Evolutionary conservation across 2,797 vertebrate species (phyloP), one percentile per base, ranked within the genome.

Genomic region (Danio jaintianensis): DNA sequence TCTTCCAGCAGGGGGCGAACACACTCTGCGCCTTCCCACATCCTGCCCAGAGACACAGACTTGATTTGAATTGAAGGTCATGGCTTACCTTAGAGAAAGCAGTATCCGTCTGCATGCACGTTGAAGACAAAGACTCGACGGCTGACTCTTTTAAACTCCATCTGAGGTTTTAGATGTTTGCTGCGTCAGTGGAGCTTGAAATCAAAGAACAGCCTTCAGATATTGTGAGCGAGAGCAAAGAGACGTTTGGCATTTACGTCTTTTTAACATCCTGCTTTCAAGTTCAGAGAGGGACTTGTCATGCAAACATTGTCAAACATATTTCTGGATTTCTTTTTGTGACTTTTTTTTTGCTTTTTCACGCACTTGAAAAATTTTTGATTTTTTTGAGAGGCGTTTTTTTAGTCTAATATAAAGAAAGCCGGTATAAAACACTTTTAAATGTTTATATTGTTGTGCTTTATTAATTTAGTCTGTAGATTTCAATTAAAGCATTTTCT

Each of bases 11-110:
- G 86, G 63, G 79, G 82, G 82, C 3, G 45, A 78, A 71, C 36
- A 74, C 38, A 75, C 47, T 70, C 68, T 55, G n/a, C 63, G 3
- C 18, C 40, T 69, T 55, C 47, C 48, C 18, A 9, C 81, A 81
- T 86, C 81, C 83, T 86, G 85, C 85, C 83, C 66, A 75, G 86
- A 87, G 77, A 83, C 83, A 86, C 79, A 12, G 77, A 12, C 1
- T 58, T 75, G 53, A 74, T 64, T 22, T 56, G 15, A 69, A 38
- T 7, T 78, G 83, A 85, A 85, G 86, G 84, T 87, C 84, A 87
- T 74, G 42, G 59, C 66, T 87, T 73, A 84, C 82, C 70, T 79
- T 79, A 64, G 69, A 71, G 67, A 64, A 77, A 74, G 40, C 81
- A 66, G 71, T 47, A 48, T 80, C 18, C 68, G 8, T 63, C 40